Conservation (phyloP, 64 coral and sea anemone species). For the Catalaphyllia jardinei region DNA sequence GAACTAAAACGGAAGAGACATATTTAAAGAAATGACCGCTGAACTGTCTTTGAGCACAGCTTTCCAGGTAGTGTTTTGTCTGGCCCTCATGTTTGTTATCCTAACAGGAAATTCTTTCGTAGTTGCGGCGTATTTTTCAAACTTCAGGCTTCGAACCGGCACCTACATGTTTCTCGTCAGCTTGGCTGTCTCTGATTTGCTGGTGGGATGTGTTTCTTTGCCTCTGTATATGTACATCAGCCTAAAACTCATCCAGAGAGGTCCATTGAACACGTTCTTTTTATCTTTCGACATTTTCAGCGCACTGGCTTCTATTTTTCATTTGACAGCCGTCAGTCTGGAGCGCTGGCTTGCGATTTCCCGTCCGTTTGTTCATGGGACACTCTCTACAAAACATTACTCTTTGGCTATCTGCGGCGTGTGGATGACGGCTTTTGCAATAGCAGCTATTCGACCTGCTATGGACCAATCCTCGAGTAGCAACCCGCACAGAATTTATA, state of each 20-base stretch:
- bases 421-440: constrained; percentile 27
- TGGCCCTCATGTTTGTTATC: constrained; percentile 43
- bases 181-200: constrained; percentile 49
- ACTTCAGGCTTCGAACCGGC: constrained; percentile 31
- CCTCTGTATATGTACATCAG: constrained; percentile 47
- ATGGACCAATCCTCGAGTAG: background rate
- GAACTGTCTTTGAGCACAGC: background rate
- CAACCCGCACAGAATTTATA: constrained; percentile 21
- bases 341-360: constrained; percentile 63
- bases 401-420: constrained; percentile 12
- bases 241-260: background rate
- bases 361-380: constrained; percentile 49
- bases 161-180: constrained; percentile 61
- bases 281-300: constrained; percentile 62
- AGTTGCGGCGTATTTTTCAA: constrained; percentile 47
- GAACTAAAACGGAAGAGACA: background rate
- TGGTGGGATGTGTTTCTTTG: constrained; percentile 42
- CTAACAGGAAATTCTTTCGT: constrained; percentile 48
- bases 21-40: background rate
- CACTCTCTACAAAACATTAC: constrained; percentile 38
- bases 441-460: constrained; percentile 35
- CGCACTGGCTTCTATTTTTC: constrained; percentile 66
- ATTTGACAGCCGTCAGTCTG: constrained; percentile 48
- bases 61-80: constrained; percentile 8
- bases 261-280: constrained; percentile 27